A percentile compares a stretch with the other conserved stretches of the same genome.
Evolutionary conservation across 2,888 invertebrate genomes (phyloP).

Genomic region (Thymelicus sylvestris): DNA sequence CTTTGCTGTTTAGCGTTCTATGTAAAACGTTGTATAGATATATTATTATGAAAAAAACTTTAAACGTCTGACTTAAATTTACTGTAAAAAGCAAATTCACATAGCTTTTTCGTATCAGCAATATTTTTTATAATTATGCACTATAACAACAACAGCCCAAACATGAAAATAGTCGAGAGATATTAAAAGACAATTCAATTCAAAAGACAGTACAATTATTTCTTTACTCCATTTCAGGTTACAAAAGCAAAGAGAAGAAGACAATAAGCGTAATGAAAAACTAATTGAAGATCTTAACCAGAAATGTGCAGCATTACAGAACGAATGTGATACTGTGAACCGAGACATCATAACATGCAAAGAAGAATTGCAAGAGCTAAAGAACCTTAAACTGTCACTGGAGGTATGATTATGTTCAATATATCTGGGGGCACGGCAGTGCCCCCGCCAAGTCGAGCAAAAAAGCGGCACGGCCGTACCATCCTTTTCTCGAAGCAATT

Average conservation of each 20-base stretch:
- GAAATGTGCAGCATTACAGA: conserved; percentile 56
- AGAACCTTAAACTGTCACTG: conserved; percentile 54
- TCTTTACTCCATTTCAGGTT: conserved; percentile 51
- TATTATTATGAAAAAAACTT: too few species aligned
- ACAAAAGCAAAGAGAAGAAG: conserved; percentile 69
- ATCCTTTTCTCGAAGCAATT: too few species aligned
- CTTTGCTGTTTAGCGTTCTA: not conserved
- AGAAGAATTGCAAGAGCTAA: conserved; percentile 63
- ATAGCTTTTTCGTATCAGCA: too few species aligned
- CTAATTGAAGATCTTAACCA: conserved; percentile 63
- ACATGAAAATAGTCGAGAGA: too few species aligned
- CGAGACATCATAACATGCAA: conserved; percentile 44
- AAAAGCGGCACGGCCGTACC: too few species aligned
- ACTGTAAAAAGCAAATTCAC: too few species aligned
- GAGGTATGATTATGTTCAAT: conserved; percentile 52
- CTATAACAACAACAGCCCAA: too few species aligned
- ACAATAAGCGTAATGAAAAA: conserved; percentile 61
- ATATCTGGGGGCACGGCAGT: too few species aligned
- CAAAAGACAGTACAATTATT: not conserved
- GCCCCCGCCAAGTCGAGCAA: too few species aligned
- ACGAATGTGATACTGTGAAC: conserved; percentile 53
- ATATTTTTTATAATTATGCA: too few species aligned
- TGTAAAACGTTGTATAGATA: not conserved
- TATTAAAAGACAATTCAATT: not conserved
- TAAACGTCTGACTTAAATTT: too few species aligned